Evolutionary conservation across 2,113 vertebrate genomes (phyloP).

Genomic region (Pterocles orientalis): DNA sequence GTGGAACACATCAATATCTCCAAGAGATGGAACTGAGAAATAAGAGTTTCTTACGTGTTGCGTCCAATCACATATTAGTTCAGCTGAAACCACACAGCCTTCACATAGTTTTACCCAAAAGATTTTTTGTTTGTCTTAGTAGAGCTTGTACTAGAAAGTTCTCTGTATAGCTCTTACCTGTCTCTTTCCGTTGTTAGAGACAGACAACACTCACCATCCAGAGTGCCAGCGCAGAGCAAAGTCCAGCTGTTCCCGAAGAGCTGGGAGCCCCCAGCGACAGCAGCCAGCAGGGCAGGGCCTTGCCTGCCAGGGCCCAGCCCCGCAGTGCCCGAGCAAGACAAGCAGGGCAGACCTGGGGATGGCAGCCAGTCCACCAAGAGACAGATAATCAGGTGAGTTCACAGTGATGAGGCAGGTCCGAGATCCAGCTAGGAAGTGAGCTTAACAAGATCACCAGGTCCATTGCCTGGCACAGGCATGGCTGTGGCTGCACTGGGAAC

Average conservation of each 20-base stretch:
- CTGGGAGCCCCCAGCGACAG: neutral
- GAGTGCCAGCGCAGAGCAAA: neutral
- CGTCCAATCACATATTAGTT: neutral
- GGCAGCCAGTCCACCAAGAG: neutral
- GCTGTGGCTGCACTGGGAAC: neutral
- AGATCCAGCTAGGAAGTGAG: neutral
- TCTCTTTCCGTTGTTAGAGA: neutral
- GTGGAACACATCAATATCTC: neutral
- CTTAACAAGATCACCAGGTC: neutral
- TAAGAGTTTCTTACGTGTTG: neutral
- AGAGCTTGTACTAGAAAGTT: neutral
- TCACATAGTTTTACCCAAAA: neutral
- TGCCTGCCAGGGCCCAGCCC: neutral
- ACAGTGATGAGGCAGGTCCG: neutral
- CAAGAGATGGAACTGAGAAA: neutral
- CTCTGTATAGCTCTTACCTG: neutral
- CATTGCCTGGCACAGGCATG: neutral
- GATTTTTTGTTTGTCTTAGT: neutral
- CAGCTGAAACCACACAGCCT: neutral
- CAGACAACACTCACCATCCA: neutral
- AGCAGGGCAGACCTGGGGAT: neutral
- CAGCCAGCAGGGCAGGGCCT: neutral
- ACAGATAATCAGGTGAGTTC: neutral
- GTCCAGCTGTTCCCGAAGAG: neutral
- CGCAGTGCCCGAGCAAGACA: neutral